These are phyloP conservation scores for Micronycteris hirsuta DNA, from an alignment of 2,113 vertebrate genomes.

Conservation along the genomic window DNA sequence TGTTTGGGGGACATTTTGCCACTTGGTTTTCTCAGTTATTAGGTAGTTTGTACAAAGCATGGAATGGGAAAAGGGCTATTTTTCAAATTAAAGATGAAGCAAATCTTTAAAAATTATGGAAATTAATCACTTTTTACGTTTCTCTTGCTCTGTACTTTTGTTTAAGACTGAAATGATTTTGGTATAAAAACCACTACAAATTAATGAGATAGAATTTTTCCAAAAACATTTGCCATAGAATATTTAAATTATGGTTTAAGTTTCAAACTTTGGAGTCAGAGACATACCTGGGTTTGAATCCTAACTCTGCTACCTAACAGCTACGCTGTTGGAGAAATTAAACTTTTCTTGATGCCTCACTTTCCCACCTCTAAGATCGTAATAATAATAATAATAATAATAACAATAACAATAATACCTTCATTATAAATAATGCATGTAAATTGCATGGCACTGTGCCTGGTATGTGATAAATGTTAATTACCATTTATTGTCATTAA, in stretches of 20 bases:
- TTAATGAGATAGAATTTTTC: not conserved
- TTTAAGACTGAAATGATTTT: conserved; percentile 3
- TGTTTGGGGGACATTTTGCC: not conserved
- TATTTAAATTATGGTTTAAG: not conserved
- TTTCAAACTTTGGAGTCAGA: not conserved
- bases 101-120: not conserved
- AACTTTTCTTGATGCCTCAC: not conserved
- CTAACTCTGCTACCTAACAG: not conserved
- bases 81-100: not conserved
- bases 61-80: not conserved
- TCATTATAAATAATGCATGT: not conserved
- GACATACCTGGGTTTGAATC: conserved; percentile 3
- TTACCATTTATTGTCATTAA: not conserved
- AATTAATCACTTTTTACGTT: not conserved
- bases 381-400: not conserved
- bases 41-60: not conserved
- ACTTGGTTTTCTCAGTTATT: not conserved
- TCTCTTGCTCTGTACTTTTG: not conserved
- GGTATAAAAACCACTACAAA: not conserved
- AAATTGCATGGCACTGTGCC: not conserved
- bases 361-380: not conserved
- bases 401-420: not conserved
- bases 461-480: not conserved
- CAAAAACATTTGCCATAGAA: not conserved
- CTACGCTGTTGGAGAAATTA: not conserved